These are phyloP conservation scores for Liodrosophila aerea DNA, from an alignment of 2,888 invertebrate species.

Conservation along the genomic window DNA sequence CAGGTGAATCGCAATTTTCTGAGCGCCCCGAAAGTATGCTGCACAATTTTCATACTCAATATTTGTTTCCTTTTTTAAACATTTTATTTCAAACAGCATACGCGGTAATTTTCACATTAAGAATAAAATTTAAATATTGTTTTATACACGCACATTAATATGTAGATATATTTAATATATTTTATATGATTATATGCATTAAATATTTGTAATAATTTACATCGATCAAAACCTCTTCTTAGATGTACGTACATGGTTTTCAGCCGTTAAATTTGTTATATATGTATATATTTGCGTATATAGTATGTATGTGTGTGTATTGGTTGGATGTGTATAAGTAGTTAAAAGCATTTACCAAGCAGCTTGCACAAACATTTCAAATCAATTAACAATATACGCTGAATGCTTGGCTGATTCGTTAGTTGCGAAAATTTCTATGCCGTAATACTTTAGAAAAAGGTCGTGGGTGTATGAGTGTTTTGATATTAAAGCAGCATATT, in stretches of 20 bases:
- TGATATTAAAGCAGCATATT: conserved; percentile 66
- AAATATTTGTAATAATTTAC: conserved; percentile 73
- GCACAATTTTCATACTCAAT: too few species aligned
- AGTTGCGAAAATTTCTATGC: conserved; percentile 46
- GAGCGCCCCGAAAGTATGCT: too few species aligned
- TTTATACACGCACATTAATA: conserved; percentile 67
- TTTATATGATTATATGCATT: conserved; percentile 60
- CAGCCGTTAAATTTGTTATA: conserved; percentile 37
- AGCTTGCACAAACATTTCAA: conserved; percentile 47
- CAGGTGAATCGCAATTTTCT: too few species aligned
- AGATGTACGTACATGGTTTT: conserved; percentile 41
- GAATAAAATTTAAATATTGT: conserved; percentile 72
- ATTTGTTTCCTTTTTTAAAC: conserved; percentile 54
- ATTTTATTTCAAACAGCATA: conserved; percentile 76
- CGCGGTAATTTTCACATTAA: conserved; percentile 76
- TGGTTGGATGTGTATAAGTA: conserved; percentile 33
- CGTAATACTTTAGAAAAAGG: conserved; percentile 65
- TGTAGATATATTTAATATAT: conserved; percentile 47
- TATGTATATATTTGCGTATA: conserved; percentile 44
- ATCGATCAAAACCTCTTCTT: conserved; percentile 65
- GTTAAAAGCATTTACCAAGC: conserved; percentile 73
- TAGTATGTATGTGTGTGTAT: conserved; percentile 10
- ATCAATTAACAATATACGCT: conserved; percentile 38
- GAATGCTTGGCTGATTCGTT: conserved; percentile 33
- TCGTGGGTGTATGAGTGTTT: conserved; percentile 24